phyloP scores from a whole-genome alignment of 2,113 vertebrate species.

The Myiozetetes cayanensis region DNA sequence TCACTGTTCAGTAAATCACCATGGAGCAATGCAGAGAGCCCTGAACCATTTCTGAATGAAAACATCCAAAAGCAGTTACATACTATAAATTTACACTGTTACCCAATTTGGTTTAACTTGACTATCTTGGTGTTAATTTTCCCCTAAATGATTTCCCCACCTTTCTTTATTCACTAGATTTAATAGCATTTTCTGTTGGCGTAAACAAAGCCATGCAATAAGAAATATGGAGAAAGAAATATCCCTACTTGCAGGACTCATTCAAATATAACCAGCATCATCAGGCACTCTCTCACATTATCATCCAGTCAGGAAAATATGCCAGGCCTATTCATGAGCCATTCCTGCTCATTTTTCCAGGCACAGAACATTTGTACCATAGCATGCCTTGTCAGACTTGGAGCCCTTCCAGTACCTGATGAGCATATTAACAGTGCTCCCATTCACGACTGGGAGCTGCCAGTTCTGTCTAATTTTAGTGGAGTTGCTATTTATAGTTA shows the following conservation, averaged over 20 bases:
- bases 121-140: background rate
- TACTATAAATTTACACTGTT: background rate
- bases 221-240: background rate
- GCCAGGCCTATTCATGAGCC: background rate
- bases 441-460: constrained; percentile 42
- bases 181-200: background rate
- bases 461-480: constrained; percentile 60
- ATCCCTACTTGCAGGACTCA: background rate
- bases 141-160: background rate
- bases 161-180: background rate
- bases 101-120: background rate
- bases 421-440: constrained; percentile 66
- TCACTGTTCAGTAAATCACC: background rate
- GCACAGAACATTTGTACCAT: constrained; percentile 20
- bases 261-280: background rate
- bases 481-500: constrained; percentile 48
- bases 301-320: constrained; percentile 36
- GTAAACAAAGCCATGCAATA: background rate
- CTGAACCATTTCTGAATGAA: background rate
- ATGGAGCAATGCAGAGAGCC: background rate
- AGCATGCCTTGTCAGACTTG: constrained; percentile 56
- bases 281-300: constrained; percentile 17
- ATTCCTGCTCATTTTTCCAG: constrained; percentile 53
- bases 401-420: constrained; percentile 60
- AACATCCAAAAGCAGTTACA: background rate